Evolutionary conservation across 2,797 vertebrate genomes (phyloP).

Genomic region (Acrossocheilus wenchowensis): DNA sequence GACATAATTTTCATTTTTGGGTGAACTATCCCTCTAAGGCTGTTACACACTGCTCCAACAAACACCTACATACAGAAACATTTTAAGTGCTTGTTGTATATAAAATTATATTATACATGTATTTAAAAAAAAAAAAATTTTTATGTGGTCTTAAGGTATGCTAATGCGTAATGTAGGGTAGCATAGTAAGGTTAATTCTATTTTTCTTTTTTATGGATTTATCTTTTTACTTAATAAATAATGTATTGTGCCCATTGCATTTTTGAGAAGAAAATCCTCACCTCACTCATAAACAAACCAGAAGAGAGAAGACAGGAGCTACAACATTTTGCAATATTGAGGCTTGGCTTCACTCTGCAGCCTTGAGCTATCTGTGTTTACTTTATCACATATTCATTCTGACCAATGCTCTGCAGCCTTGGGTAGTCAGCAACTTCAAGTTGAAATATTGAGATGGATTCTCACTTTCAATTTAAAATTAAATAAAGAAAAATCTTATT

Average conservation of each 20-base stretch:
- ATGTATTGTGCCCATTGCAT: neutral
- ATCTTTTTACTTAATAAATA: neutral
- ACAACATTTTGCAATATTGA: constrained; percentile 9
- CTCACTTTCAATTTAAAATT: constrained; percentile 6
- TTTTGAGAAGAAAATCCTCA: neutral
- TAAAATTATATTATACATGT: neutral
- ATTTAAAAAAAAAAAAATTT: too few species aligned
- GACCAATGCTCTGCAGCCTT: neutral
- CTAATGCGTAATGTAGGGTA: neutral
- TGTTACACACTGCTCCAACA: neutral
- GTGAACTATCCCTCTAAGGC: neutral
- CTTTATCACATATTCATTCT: constrained; percentile 33
- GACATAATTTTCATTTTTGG: neutral
- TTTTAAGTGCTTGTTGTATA: neutral
- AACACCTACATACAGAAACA: neutral
- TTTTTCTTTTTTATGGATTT: neutral
- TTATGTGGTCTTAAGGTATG: neutral
- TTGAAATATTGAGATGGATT: constrained; percentile 25
- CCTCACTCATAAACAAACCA: neutral
- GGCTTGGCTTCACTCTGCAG: neutral
- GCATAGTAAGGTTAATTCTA: neutral
- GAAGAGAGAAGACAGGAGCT: constrained; percentile 9
- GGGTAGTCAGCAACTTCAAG: constrained; percentile 15
- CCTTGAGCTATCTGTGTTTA: constrained; percentile 28
- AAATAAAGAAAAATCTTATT: neutral